Evolutionary conservation across 2,797 vertebrate genomes (phyloP).

Genomic region (Enteromius unitaeniatus): DNA sequence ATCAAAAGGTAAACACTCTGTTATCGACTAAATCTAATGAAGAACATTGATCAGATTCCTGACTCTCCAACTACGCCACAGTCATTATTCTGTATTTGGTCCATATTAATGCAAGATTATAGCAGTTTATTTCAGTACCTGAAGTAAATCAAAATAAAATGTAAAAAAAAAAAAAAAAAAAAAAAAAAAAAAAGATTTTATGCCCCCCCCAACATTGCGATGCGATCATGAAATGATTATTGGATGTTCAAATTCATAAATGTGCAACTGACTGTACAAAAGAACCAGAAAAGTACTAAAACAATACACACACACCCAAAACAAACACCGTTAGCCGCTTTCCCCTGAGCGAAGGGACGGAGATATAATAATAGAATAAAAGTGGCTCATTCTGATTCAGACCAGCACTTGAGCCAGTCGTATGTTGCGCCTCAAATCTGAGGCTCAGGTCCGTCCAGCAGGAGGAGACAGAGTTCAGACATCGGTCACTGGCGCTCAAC

Average conservation of each 20-base stretch:
- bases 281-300: not conserved
- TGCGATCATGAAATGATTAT: not conserved
- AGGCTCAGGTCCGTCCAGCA: constrained; percentile 14
- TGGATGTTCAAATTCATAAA: not conserved
- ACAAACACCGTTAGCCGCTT: constrained; percentile 63
- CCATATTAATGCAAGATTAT: constrained; percentile 60
- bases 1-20: constrained; percentile 43
- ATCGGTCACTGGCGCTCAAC: constrained; percentile 69
- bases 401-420: constrained; percentile 49
- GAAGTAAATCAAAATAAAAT: not conserved
- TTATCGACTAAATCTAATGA: constrained; percentile 3
- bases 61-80: constrained; percentile 47
- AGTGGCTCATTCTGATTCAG: constrained; percentile 66
- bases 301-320: constrained; percentile 46
- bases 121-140: constrained; percentile 12
- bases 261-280: constrained; percentile 6
- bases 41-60: constrained; percentile 44
- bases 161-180: not conserved
- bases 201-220: not conserved
- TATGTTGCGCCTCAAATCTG: constrained; percentile 72
- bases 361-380: constrained; percentile 26
- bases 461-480: constrained; percentile 42
- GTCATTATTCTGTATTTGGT: constrained; percentile 71
- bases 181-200: no score
- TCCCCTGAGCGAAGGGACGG: constrained; percentile 79